Evolutionary conservation across 2,797 vertebrate genomes (phyloP).

Genomic region (Poeciliopsis gracilis): DNA sequence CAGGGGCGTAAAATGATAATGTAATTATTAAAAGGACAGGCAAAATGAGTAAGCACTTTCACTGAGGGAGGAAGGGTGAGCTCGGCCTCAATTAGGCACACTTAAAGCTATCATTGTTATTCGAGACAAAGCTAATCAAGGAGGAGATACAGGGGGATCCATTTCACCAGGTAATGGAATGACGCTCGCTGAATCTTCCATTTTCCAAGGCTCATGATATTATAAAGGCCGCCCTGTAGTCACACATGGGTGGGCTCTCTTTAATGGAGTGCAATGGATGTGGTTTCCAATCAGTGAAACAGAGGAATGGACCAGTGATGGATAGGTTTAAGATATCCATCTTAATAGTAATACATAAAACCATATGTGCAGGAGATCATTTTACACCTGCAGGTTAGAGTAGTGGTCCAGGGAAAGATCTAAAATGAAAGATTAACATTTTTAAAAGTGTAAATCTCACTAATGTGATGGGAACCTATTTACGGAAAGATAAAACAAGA

Average conservation of each 20-base stretch:
- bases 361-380: conserved; percentile 41
- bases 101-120: conserved; percentile 89
- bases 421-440: conserved; percentile 6
- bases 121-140: conserved; percentile 83
- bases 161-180: conserved; percentile 80
- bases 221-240: conserved; percentile 70
- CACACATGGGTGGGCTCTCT: conserved; percentile 64
- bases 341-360: conserved; percentile 51
- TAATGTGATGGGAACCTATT: conserved; percentile 22
- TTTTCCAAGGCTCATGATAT: conserved; percentile 69
- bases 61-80: conserved; percentile 80
- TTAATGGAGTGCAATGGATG: conserved; percentile 72
- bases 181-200: conserved; percentile 63
- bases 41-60: conserved; percentile 97
- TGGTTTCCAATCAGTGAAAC: conserved; percentile 56
- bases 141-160: conserved; percentile 79
- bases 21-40: conserved; percentile 99
- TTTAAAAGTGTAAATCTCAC: conserved; percentile 13
- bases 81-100: conserved; percentile 93
- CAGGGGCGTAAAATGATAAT: conserved; percentile 97
- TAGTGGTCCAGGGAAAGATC: conserved; percentile 15
- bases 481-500: conserved; percentile 28
- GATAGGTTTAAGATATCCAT: conserved; percentile 46
- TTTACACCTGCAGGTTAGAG: conserved; percentile 40
- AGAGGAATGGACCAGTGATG: conserved; percentile 44